phyloP scores from a whole-genome alignment of 2,113 vertebrate species.

The Sialia sialis region DNA sequence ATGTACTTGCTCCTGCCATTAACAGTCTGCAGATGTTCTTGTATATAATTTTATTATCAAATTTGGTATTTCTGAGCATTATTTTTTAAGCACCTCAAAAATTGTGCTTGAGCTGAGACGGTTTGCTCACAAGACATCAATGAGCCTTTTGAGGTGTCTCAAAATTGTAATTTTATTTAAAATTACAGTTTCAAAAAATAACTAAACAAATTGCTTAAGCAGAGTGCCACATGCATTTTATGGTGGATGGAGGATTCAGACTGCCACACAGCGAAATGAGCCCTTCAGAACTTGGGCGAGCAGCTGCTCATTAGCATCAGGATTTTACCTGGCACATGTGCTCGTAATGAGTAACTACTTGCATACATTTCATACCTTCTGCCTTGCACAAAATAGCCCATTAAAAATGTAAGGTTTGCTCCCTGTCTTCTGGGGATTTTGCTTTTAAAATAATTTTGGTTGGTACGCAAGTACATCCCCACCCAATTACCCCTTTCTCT shows the following conservation, averaged over 20 bases:
- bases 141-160: not conserved
- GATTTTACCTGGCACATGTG: slow-evolving; percentile 22
- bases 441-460: slow-evolving; percentile 22
- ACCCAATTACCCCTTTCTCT: not conserved
- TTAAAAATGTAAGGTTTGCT: not conserved
- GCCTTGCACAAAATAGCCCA: slow-evolving; percentile 1
- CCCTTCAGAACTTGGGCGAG: not conserved
- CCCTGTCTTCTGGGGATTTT: not conserved
- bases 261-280: not conserved
- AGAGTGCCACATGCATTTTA: not conserved
- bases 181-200: not conserved
- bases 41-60: not conserved
- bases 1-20: not conserved
- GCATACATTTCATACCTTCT: slow-evolving; percentile 1
- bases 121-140: not conserved
- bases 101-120: not conserved
- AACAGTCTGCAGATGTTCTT: not conserved
- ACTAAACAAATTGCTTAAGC: not conserved
- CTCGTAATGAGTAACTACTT: not conserved
- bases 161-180: not conserved
- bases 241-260: not conserved
- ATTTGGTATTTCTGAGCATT: not conserved
- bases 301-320: slow-evolving; percentile 26
- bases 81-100: not conserved
- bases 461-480: not conserved